Evolutionary conservation across 1,140 invertebrate genomes (phyloP), one percentile per base, ranked within the genome.

Genomic region (Bombus superbus): DNA sequence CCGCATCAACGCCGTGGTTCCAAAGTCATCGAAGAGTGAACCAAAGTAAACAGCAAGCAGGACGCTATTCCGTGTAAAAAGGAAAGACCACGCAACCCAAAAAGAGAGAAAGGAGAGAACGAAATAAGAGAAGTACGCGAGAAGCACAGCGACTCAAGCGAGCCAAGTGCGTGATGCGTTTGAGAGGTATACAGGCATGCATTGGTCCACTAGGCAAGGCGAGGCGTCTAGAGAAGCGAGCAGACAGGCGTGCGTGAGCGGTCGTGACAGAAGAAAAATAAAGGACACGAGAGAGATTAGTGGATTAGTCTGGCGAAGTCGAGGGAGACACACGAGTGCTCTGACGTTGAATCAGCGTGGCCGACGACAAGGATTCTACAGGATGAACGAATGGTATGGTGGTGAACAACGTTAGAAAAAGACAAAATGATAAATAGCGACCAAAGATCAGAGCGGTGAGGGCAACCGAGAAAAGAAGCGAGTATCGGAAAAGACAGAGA

Each of bases 291-390:
- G 62, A 87, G 85, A 90, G 86, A 92, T 93, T 89, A 93, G 87
- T 92, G 81, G 86, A 92, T 93, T 93, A 93, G 85, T 93, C 69
- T 15, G 40, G 25, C n/a, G 6, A 18, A 86, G 81, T 64, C n/a
- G 66, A n/a, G 38, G 32, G n/a, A 44, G 44, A 35, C 53, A 35
- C 38, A 25, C 22, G 78, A 28, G 25, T 38, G 64, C 42, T 79
- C 11, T 18, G 66, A 35, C 35, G 64, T 59, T 38, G 59, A 76
- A 64, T 81, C 81, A 71, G 57, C 73, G 57, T 77, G 71, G 53
- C n/a, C 79, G 53, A 75, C 53, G 47, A 47, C 53, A 47, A 73
- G 44, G 59, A 42, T 64, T n/a, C 38, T 73, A 47, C 64, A 74
- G 57, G 47, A 15, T 59, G 87, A 73, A 71, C 53, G 64, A 69